These are phyloP conservation scores for Lordiphosa collinella DNA, from an alignment of 1,140 invertebrate genomes.

Conservation along the genomic window DNA sequence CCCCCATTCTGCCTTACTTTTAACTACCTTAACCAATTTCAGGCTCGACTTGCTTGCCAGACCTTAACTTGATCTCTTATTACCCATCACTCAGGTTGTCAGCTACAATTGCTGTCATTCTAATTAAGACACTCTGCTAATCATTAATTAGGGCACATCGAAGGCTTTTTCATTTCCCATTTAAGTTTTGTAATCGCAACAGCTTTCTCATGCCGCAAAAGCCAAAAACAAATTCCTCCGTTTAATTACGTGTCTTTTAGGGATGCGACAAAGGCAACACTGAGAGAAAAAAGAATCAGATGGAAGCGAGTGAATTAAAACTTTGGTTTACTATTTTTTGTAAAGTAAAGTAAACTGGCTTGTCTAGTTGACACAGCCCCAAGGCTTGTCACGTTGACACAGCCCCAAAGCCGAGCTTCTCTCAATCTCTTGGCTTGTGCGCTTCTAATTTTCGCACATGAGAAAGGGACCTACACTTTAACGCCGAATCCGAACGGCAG, in stretches of 20 bases:
- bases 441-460: no score
- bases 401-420: no score
- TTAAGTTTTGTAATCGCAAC: constrained; percentile 71
- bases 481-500: no score
- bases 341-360: no score
- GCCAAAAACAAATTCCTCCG: constrained; percentile 57
- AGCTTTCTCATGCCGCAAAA: constrained; percentile 64
- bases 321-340: no score
- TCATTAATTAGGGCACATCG: constrained; percentile 67
- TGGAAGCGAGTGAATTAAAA: background rate
- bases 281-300: constrained; percentile 4
- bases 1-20: constrained; percentile 10
- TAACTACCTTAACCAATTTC: constrained; percentile 43
- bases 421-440: no score
- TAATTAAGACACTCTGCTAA: constrained; percentile 60
- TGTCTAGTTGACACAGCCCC: no score
- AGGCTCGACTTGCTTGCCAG: constrained; percentile 43
- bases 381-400: no score
- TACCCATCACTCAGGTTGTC: constrained; percentile 20
- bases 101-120: constrained; percentile 46
- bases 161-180: constrained; percentile 37
- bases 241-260: constrained; percentile 63
- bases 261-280: constrained; percentile 19
- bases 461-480: no score
- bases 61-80: no score